A percentile compares a stretch with the other conserved stretches of the same genome.
Conservation (phyloP, 2,888 invertebrate species). For the Parnassius glacialis region DNA sequence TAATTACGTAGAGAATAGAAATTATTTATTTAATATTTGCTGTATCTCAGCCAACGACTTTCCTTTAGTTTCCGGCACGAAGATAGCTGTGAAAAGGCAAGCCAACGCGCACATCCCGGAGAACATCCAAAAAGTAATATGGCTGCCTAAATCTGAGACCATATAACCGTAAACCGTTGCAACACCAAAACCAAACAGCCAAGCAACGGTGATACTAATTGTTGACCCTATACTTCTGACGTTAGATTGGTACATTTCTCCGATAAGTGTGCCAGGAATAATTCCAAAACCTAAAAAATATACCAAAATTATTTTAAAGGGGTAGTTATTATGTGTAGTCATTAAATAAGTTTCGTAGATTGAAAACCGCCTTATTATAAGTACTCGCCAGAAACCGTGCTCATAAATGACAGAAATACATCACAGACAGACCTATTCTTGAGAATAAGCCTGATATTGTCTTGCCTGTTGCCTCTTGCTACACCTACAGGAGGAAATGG, state of each 20-base stretch:
- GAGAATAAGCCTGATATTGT: no score
- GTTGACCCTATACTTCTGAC: slow-evolving; percentile 35
- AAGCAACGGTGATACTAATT: slow-evolving; percentile 28
- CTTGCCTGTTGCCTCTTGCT: no score
- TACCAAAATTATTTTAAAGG: no score
- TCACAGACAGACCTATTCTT: no score
- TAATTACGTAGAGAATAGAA: no score
- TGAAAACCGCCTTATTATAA: no score
- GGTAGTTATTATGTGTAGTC: no score
- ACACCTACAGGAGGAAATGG: no score
- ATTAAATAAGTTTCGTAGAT: no score
- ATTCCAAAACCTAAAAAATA: slow-evolving; percentile 32
- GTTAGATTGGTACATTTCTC: slow-evolving; percentile 36
- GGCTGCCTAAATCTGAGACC: slow-evolving; percentile 8
- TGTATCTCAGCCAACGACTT: slow-evolving; percentile 38
- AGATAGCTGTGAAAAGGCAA: slow-evolving; percentile 30
- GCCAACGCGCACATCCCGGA: slow-evolving; percentile 27
- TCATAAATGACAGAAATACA: no score
- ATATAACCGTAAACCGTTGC: slow-evolving; percentile 32
- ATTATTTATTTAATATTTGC: background rate
- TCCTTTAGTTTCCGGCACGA: slow-evolving; percentile 39
- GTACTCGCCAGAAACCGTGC: no score
- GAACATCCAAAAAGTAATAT: slow-evolving; percentile 34
- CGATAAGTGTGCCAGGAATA: slow-evolving; percentile 33
- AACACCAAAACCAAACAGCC: slow-evolving; percentile 31